Conservation (phyloP, 92 coral and sea anemone genomes). For the Siderastrea siderea region DNA sequence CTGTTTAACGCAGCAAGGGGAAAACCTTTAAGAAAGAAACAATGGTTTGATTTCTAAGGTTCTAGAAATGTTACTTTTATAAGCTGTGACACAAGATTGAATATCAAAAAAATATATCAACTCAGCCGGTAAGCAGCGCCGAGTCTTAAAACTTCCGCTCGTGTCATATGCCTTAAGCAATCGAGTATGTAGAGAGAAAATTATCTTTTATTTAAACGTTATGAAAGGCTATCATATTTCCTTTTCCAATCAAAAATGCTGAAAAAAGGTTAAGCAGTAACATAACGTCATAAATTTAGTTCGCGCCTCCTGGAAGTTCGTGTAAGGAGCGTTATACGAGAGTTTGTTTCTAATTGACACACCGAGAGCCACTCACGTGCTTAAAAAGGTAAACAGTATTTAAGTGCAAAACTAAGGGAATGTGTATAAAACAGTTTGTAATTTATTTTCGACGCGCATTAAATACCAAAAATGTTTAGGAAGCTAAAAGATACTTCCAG, state of each 20-base stretch:
- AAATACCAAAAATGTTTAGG: background rate
- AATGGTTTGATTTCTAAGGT: background rate
- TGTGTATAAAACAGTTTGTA: background rate
- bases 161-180: background rate
- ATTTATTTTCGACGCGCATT: background rate
- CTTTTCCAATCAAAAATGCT: background rate
- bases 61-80: background rate
- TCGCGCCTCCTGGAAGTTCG: background rate
- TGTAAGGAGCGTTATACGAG: background rate
- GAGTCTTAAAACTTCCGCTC: background rate
- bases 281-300: background rate
- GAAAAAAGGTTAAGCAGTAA: background rate
- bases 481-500: background rate
- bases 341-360: background rate
- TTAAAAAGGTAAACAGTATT: background rate
- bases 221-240: conserved; percentile 5
- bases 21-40: background rate
- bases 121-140: background rate
- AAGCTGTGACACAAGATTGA: background rate
- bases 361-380: background rate
- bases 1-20: background rate
- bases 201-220: conserved; percentile 18
- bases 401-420: background rate
- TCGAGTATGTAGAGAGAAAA: background rate
- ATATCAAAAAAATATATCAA: background rate